A percentile compares a stretch with the other conserved stretches of the same genome.
Evolutionary conservation across 2,113 vertebrate species (phyloP).

Genomic region (Menura novaehollandiae): DNA sequence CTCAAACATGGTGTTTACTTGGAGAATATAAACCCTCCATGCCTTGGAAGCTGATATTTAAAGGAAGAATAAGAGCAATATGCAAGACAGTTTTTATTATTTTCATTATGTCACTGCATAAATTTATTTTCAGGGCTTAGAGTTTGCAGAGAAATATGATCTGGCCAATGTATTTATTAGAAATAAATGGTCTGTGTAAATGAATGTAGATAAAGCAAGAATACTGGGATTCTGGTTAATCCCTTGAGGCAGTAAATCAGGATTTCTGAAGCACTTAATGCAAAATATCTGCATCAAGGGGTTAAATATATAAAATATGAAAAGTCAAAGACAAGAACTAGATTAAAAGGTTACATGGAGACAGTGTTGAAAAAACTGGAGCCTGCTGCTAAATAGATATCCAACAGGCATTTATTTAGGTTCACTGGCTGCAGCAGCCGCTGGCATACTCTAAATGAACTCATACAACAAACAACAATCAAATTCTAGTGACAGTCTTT

Average conservation of each 20-base stretch:
- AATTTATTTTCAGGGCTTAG: constrained; percentile 40
- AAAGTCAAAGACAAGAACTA: constrained; percentile 48
- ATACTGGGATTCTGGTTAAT: constrained; percentile 45
- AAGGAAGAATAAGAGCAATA: constrained; percentile 6
- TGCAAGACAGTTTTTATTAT: constrained; percentile 34
- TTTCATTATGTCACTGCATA: constrained; percentile 50
- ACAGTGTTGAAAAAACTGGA: not conserved
- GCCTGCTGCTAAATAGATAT: constrained; percentile 44
- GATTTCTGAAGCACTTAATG: constrained; percentile 50
- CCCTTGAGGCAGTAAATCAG: constrained; percentile 42
- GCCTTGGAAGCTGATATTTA: constrained; percentile 16
- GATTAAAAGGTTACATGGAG: constrained; percentile 32
- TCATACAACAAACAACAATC: not conserved
- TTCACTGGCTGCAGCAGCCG: not conserved
- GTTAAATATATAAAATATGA: constrained; percentile 52
- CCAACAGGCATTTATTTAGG: constrained; percentile 42
- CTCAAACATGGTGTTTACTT: constrained; percentile 18
- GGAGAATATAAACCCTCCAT: constrained; percentile 22
- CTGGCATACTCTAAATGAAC: constrained; percentile 31
- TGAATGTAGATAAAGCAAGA: constrained; percentile 41
- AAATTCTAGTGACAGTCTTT: not conserved
- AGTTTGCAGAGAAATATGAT: constrained; percentile 47
- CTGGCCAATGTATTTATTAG: constrained; percentile 39
- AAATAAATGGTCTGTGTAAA: constrained; percentile 55
- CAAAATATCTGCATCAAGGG: constrained; percentile 58